Evolutionary conservation across 2,888 invertebrate genomes (phyloP).

Genomic region (Lasioglossum marginatum): DNA sequence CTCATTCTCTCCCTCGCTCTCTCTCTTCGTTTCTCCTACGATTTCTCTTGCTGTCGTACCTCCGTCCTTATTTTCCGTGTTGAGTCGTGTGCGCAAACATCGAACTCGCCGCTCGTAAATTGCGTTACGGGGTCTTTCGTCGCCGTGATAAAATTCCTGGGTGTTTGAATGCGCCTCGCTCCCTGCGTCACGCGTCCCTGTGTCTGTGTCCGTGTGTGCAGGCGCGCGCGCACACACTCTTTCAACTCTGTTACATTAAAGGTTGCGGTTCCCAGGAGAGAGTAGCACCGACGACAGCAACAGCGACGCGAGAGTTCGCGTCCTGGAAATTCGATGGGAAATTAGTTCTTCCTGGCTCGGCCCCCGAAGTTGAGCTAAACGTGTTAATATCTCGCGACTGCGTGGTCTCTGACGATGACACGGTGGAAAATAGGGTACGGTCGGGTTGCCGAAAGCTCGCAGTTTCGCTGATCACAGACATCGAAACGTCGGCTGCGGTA

Average conservation of each 20-base stretch:
- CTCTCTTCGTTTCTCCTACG: background rate
- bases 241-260: constrained; percentile 14
- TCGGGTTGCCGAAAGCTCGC: background rate
- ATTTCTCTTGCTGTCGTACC: constrained; percentile 1
- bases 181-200: background rate
- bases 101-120: constrained; percentile 34
- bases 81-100: constrained; percentile 33
- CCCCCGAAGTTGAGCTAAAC: constrained; percentile 15
- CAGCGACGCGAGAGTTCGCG: background rate
- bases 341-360: background rate
- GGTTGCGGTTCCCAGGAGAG: constrained; percentile 4
- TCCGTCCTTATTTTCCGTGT: constrained; percentile 34
- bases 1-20: background rate
- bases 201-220: background rate
- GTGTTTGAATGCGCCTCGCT: background rate
- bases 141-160: constrained; percentile 38
- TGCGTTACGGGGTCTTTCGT: constrained; percentile 26
- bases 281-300: background rate
- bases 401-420: constrained; percentile 3
- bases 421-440: background rate
- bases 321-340: constrained; percentile 17
- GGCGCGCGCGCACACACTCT: background rate
- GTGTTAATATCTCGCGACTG: constrained; percentile 10
- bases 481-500: constrained; percentile 3
- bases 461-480: constrained; percentile 13